Percentiles rank a stretch among this genome's conserved stretches.
phyloP scores from a whole-genome alignment of 2,797 vertebrate genomes.

The Thripadectes ignobilis region DNA sequence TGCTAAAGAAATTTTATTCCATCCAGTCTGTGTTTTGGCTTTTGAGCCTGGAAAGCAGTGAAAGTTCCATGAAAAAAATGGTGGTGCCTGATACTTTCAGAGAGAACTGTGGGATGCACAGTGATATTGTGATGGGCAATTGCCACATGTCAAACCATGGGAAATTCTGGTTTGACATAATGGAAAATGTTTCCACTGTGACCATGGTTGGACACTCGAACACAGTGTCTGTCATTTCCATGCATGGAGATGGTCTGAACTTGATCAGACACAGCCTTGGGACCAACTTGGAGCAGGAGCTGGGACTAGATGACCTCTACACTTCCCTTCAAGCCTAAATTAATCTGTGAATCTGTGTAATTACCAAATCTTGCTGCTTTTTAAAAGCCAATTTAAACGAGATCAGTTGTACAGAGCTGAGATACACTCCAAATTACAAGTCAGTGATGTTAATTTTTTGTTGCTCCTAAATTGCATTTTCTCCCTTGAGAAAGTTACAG shows the following conservation, averaged over 20 bases:
- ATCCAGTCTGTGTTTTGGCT: background rate
- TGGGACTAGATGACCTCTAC: background rate
- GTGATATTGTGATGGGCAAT: fast-evolving
- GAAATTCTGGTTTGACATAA: background rate
- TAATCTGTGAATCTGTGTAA: background rate
- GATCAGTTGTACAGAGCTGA: background rate
- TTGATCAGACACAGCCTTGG: background rate
- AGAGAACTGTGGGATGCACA: background rate
- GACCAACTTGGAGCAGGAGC: background rate
- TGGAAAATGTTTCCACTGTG: background rate
- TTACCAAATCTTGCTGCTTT: background rate
- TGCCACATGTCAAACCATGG: fast-evolving
- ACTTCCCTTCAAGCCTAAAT: background rate
- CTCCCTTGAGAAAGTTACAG: background rate
- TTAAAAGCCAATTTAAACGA: background rate
- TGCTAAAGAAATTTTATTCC: background rate
- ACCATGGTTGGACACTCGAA: background rate
- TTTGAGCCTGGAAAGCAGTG: background rate
- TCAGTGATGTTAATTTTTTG: background rate
- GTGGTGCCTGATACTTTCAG: background rate
- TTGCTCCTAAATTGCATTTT: background rate
- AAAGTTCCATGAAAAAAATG: background rate
- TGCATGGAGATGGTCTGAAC: background rate
- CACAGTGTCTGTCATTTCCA: background rate
- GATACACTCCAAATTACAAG: background rate